Base-by-base conservation (phyloP, 1,140 invertebrate genomes). In the Sinella curviseta region DNA sequence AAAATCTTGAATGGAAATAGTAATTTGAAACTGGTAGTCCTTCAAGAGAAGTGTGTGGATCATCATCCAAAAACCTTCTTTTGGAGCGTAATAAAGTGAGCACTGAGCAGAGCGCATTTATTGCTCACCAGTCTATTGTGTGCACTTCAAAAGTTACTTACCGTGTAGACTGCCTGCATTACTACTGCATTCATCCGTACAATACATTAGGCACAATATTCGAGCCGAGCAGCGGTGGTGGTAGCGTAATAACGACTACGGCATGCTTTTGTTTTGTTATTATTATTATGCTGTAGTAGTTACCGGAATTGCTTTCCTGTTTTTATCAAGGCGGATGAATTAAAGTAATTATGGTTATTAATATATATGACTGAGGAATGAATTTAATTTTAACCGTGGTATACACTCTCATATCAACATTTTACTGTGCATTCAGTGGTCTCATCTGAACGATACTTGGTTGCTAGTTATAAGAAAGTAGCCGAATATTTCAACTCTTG, bases 321-420 rank as follows among this genome's bases (percentile, higher is more conserved):
- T 33, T 60, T 70, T 70, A 70, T 33, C 31, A 33, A 70, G 65
- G 30, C 65, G 65, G 65, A 70, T 70, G 31, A 70, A 70, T 70
- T 70, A 33, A 70, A 70, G 65, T 70, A 70, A 70, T 70, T 70
- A 70, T n/a, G 65, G 65, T 33, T 33, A 70, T 70, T 70, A 70
- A 14, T 16, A 31, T 31, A 60, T 24, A 60, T 60, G 55, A 60
- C 55, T 60, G 55, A 60, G 12, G 55, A 48, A 48, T 20, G 39
- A 48, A 48, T 48, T 48, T 48, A 48, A 20, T 8, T 48, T 48
- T 48, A 48, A 48, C 39, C 39, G 39, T 12, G 39, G 39, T 48
- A 12, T 48, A 12, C 8, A 8, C 39, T 20, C 39, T 48, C 20
- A 8, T 48, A 8, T 48, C 8, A 12, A 20, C 39, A n/a, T n/a